Evolutionary conservation across 35 echinoderm and acorn worm species (phyloP), one percentile per base, ranked within the genome.

Genomic region (Acanthaster planci): DNA sequence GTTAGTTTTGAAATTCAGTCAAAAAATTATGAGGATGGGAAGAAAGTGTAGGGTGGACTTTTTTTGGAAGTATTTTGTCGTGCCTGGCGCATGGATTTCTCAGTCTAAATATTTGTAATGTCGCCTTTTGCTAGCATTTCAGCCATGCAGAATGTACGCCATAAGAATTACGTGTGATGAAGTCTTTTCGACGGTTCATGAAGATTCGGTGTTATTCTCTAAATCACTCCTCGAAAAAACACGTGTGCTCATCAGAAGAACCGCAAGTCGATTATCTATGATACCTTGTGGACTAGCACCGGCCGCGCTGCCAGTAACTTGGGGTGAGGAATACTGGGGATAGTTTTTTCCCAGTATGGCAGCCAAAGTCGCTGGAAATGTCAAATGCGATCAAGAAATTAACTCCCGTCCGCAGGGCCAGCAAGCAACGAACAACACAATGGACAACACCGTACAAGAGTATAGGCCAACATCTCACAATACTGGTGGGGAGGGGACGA

Each of bases 1-100:
- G 84, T 58, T 83, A 92, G 87, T 93, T 97, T 92, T 83, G 55
- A 93, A 93, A 93, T 39, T 83, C 87, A 60, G 78, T 78, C 22
- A 83, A 83, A 83, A 83, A 83, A 57, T 83, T 58, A 58, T 35
- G 56, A 57, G 56, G 52, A 83, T 36, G 23, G 31, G 8, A 40
- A 83, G 59, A 83, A 64, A 83, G 37, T 72, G 64, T 72, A 19
- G 64, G 64, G 23, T 72, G 30, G 64, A 72, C 64, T 26, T 72
- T 72, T 72, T 72, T 72, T 19, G 26, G 64, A 14, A 27, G 64
- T 72, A 27, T 72, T 72, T 72, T 29, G 7, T 26, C 64, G 10
- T 72, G 64, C 81, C 56, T 37, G 81, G 81, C 81, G 81, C 56
- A 83, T 58, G 81, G 81, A 83, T 83, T 83, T 83, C 54, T 57